Conservation (phyloP, 2,113 vertebrate species). For the Calonectris borealis region DNA sequence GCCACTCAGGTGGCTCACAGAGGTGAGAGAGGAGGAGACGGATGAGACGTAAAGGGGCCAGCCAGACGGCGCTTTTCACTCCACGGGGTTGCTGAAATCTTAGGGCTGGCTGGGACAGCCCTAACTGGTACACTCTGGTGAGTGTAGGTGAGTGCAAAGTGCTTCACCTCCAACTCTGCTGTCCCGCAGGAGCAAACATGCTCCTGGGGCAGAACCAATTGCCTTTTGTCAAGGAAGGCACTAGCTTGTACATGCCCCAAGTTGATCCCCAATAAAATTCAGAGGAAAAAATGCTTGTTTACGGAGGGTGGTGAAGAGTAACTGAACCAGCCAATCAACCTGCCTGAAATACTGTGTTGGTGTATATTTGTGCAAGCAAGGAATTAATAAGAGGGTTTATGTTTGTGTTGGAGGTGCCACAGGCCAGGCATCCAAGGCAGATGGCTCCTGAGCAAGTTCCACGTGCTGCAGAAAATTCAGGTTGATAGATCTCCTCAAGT, state of each 20-base stretch:
- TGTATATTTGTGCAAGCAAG: background rate
- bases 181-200: background rate
- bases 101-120: background rate
- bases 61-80: accelerated
- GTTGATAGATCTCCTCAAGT: background rate
- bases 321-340: slow-evolving; percentile 6
- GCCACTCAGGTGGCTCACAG: background rate
- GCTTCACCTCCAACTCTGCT: background rate
- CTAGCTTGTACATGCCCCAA: background rate
- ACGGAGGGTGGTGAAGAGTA: background rate
- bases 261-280: background rate
- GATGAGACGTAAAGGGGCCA: background rate
- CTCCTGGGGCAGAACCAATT: accelerated
- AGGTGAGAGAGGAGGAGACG: background rate
- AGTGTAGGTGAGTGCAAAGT: background rate
- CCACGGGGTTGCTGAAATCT: background rate
- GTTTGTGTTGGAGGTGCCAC: background rate
- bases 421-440: background rate
- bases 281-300: background rate
- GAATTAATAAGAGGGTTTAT: background rate
- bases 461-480: background rate
- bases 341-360: background rate
- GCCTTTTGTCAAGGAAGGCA: background rate
- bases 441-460: background rate
- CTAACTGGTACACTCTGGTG: background rate